These are phyloP conservation scores for Athrips mouffetella DNA, from an alignment of 2,888 invertebrate species.

Conservation along the genomic window DNA sequence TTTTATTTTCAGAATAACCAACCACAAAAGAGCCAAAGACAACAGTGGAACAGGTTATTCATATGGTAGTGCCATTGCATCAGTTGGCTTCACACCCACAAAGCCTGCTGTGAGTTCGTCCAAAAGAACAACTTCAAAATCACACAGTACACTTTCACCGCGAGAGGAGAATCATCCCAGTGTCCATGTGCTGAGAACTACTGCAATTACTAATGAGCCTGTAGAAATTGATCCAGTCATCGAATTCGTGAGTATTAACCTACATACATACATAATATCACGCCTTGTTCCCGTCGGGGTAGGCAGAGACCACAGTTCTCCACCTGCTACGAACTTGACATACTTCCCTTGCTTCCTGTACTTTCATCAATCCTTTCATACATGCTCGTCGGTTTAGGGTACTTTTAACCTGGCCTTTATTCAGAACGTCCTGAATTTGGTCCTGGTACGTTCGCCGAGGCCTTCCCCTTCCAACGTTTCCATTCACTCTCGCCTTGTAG, in stretches of 20 bases:
- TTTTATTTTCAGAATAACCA: slow-evolving; percentile 19
- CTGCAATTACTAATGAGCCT: slow-evolving; percentile 59
- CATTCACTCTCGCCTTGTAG: no score
- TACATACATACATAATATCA: no score
- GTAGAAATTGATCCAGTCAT: slow-evolving; percentile 38
- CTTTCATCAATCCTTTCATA: no score
- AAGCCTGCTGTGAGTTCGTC: slow-evolving; percentile 24
- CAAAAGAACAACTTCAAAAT: slow-evolving; percentile 48
- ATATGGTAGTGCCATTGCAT: slow-evolving; percentile 59
- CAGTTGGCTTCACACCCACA: slow-evolving; percentile 32
- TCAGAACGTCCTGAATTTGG: no score
- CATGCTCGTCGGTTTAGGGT: no score
- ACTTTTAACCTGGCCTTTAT: no score
- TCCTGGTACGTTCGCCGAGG: no score
- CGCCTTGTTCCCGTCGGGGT: no score
- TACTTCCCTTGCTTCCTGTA: no score
- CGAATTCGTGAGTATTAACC: slow-evolving; percentile 51
- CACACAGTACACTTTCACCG: slow-evolving; percentile 32
- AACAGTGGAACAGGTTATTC: slow-evolving; percentile 66
- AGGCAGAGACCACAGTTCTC: no score
- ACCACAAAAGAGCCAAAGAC: slow-evolving; percentile 64
- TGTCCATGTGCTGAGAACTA: slow-evolving; percentile 58
- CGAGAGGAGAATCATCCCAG: slow-evolving; percentile 41
- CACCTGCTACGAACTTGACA: no score
- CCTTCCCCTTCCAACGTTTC: no score